A percentile compares a stretch with the other conserved stretches of the same genome.
These are phyloP conservation scores for Nasonia giraulti DNA, from an alignment of 1,140 invertebrate species.

Conservation along the genomic window DNA sequence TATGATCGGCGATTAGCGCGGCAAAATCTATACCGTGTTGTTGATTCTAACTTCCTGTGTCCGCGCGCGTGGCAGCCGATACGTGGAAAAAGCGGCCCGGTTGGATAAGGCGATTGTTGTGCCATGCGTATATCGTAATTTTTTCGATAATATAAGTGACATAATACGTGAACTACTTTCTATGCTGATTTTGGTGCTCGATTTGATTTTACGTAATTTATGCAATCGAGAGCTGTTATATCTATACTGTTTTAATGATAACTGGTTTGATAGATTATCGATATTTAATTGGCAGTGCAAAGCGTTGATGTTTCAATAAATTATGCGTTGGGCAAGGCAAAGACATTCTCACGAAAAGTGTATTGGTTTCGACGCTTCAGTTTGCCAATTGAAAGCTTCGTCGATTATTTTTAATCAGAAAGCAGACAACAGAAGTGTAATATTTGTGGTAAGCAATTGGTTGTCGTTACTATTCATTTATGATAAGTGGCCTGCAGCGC, in stretches of 20 bases:
- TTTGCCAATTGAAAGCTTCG: too few relatives aligned
- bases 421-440: too few relatives aligned
- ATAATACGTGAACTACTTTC: not conserved
- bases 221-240: not conserved
- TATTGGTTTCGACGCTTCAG: too few relatives aligned
- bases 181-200: not conserved
- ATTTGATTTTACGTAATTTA: not conserved
- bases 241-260: not conserved
- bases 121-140: not conserved
- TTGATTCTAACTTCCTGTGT: conserved; percentile 11
- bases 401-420: too few relatives aligned
- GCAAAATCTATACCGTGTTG: not conserved
- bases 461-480: conserved; percentile 25
- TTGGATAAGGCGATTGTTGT: not conserved
- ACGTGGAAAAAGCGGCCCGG: not conserved
- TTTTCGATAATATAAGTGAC: not conserved
- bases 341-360: not conserved
- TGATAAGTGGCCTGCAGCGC: not conserved
- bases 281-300: not conserved
- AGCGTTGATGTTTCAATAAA: not conserved
- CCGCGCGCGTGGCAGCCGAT: too few relatives aligned
- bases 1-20: not conserved
- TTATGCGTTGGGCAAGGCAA: not conserved
- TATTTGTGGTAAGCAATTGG: too few relatives aligned
- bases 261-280: not conserved